Evolutionary conservation across 2,797 vertebrate species (phyloP), one percentile per base, ranked within the genome.

Genomic region (Galagoides demidoff): DNA sequence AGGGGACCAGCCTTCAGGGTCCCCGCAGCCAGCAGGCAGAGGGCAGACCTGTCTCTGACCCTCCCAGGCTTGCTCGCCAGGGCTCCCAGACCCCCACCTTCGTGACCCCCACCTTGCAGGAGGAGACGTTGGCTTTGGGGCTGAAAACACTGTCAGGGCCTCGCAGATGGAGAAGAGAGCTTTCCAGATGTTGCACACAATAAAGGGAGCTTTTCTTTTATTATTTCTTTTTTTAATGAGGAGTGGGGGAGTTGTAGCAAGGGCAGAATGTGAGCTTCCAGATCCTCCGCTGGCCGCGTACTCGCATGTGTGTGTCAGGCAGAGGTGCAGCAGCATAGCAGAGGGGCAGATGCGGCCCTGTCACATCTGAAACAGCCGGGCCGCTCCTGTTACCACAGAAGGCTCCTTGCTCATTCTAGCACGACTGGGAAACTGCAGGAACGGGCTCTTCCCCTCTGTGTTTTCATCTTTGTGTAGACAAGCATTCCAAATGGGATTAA

Each of bases 401-500:
- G 4, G 34, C 73, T 45, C 27, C 76, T 34, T 3, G 85, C 29
- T 61, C 77, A 52, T 71, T 83, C 49, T 91, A 11, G 93, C 2
- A 1, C 19, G 9, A 37, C 4, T 11, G 43, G 89, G 45, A 55
- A 61, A 13, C 83, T 39, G 77, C 94, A 31, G 85, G 29, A n/a
- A 52, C 87, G 0, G 29, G 55, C 88, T 81, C 79, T 84, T 63
- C 68, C 90, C 43, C 57, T 2, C 13, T 31, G 63, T 4, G 45
- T 92, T 68, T 88, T 73, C 91, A 34, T 95, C 93, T 82, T 34
- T 31, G 83, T 61, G 94, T 57, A 76, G 95, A 95, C 86, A 84
- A 76, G 96, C 78, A 2, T 95, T 92, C 96, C 96, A 92, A 94
- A 95, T 85, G 94, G 95, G 97, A 96, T 92, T 95, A 94, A 89